Base-by-base conservation (phyloP, 1,140 invertebrate genomes). In the Homarus americanus region DNA sequence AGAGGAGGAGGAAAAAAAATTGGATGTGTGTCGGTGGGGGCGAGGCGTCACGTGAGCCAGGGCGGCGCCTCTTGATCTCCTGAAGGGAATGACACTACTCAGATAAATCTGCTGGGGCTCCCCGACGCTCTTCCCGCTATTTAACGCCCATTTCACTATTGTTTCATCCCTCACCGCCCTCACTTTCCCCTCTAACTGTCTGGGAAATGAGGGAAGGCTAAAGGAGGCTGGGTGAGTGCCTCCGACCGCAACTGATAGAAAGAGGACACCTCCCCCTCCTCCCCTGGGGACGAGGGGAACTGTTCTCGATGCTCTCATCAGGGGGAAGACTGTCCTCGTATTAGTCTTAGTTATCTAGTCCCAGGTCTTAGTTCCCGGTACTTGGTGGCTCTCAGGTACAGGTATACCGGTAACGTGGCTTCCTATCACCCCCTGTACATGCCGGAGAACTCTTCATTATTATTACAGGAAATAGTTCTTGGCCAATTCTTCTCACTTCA, bases 81-180 rank as follows among this genome's bases (percentile, higher is more conserved):
- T 24, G 58, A 20, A 20, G 32, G 72, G 72, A 28, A 34, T 73
- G 72, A 32, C 72, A 38, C 32, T 5, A 17, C 72, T 5, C 12
- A 73, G 72, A 73, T 73, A 73, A 73, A 73, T 73, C 32, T 73
- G 28, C 72, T 34, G 72, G 36, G 20, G 44, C 12, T 63, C 58
- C 20, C 20, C 58, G 20, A 3, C 58, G 12, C 36, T 78, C 24
- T 78, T 78, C 75, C 75, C 75, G 75, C 15, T 40, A n/a, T 78
- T 78, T 41, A 78, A 41, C 75, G 75, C 38, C 75, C 34, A 78
- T 78, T 78, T 41, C 75, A 78, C 40, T 40, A 78, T 78, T 40
- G 75, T 78, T 78, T 78, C 75, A 78, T 78, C 75, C 75, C 24
- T 78, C 75, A n/a, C 40, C 75, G 40, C 75, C 36, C 75, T 44